These are phyloP conservation scores for Intellagama lesueurii DNA, from an alignment of 2,797 vertebrate genomes.

Conservation along the genomic window DNA sequence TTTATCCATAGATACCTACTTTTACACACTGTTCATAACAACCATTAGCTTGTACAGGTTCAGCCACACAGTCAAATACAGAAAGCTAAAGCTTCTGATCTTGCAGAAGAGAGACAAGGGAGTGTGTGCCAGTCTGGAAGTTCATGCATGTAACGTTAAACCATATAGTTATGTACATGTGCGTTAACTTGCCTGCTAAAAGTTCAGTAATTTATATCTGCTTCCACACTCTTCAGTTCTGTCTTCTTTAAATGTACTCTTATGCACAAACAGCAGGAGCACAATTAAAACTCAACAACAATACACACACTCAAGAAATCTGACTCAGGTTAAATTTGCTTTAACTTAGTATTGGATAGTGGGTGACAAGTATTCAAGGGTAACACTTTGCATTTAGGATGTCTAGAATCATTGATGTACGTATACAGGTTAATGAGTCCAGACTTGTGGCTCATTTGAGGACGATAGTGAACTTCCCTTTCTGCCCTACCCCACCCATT, in stretches of 20 bases:
- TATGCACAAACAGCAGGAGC: not conserved
- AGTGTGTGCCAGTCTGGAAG: not conserved
- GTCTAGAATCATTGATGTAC: slow-evolving; percentile 7
- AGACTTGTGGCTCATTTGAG: not conserved
- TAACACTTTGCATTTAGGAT: not conserved
- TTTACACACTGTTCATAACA: no score
- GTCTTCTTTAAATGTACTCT: not conserved
- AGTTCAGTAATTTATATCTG: not conserved
- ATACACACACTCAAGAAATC: not conserved
- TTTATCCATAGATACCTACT: not conserved
- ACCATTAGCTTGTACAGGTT: not conserved
- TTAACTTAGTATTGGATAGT: no score
- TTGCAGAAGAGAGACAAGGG: not conserved
- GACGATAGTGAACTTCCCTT: not conserved
- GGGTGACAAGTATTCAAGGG: not conserved
- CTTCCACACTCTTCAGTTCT: not conserved
- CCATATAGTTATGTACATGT: not conserved
- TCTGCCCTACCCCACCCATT: not conserved
- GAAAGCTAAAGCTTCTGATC: not conserved
- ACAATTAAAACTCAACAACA: not conserved
- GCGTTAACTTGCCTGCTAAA: not conserved
- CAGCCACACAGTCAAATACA: not conserved
- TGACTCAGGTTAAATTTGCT: no score
- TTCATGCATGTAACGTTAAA: not conserved
- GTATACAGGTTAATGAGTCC: not conserved